A percentile compares a stretch with the other conserved stretches of the same genome.
These are phyloP conservation scores for Tolypeutes matacus DNA, from an alignment of 2,797 vertebrate genomes.

Conservation along the genomic window DNA sequence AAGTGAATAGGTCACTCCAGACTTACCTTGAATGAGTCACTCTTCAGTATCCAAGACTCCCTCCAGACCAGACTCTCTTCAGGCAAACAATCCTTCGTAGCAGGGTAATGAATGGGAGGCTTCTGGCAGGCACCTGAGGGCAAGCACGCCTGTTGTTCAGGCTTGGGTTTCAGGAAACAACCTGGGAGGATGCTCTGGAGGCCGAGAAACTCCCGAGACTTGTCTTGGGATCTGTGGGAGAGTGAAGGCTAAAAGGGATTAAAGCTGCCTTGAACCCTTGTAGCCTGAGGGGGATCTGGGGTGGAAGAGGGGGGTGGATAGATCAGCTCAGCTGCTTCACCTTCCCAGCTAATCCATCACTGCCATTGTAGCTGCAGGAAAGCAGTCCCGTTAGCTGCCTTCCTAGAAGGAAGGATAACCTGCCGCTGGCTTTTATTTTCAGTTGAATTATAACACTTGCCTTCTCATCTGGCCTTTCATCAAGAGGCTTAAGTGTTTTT, in stretches of 20 bases:
- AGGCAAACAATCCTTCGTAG: not conserved
- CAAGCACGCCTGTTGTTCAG: slow-evolving; percentile 69
- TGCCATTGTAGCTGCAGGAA: slow-evolving; percentile 83
- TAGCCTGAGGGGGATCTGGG: slow-evolving; percentile 71
- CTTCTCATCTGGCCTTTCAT: slow-evolving; percentile 89
- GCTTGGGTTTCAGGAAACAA: slow-evolving; percentile 86
- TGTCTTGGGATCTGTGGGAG: slow-evolving; percentile 70
- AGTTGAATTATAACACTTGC: slow-evolving; percentile 88
- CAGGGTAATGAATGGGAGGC: slow-evolving; percentile 59
- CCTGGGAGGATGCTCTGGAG: slow-evolving; percentile 75
- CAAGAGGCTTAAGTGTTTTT: slow-evolving; percentile 87
- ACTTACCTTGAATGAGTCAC: not conserved
- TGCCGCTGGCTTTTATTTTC: slow-evolving; percentile 86
- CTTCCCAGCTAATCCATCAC: slow-evolving; percentile 88
- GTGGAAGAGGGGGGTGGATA: not conserved
- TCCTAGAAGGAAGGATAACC: slow-evolving; percentile 82
- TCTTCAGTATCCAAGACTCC: not conserved
- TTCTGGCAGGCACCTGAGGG: slow-evolving; percentile 82
- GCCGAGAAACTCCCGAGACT: slow-evolving; percentile 74
- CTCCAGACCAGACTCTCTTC: not conserved
- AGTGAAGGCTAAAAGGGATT: slow-evolving; percentile 78
- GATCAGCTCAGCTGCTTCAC: slow-evolving; percentile 73
- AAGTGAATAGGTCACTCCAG: not conserved
- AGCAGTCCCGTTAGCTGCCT: slow-evolving; percentile 84
- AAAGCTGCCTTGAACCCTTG: slow-evolving; percentile 74